Conservation (phyloP, 2,888 invertebrate species). For the Quadriops clusia region DNA sequence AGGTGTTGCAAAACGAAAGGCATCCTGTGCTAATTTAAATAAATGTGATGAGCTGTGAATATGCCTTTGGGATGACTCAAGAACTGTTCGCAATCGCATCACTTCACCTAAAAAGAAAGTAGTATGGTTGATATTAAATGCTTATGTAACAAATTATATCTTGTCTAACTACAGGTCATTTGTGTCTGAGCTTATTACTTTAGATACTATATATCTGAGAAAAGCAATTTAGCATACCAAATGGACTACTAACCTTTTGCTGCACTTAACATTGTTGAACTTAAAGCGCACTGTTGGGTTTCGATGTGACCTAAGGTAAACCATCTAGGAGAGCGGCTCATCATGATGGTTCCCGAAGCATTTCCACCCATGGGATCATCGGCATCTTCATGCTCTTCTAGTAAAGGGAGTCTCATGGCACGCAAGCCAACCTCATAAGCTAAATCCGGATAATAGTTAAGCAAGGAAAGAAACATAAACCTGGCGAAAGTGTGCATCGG, state of each 20-base stretch:
- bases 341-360: conserved; percentile 39
- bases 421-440: conserved; percentile 68
- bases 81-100: conserved; percentile 56
- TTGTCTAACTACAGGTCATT: too few relatives aligned
- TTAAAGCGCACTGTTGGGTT: conserved; percentile 67
- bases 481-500: conserved; percentile 78
- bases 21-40: conserved; percentile 76
- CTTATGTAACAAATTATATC: too few relatives aligned
- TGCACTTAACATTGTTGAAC: conserved; percentile 62
- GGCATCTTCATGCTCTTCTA: conserved; percentile 58
- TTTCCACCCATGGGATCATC: conserved; percentile 45
- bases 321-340: conserved; percentile 58
- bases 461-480: conserved; percentile 64
- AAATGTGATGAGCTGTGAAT: conserved; percentile 76
- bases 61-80: conserved; percentile 68
- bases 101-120: conserved; percentile 42
- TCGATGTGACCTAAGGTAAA: conserved; percentile 71
- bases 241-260: conserved; percentile 44
- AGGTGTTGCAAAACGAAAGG: conserved; percentile 70
- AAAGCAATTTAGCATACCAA: background rate
- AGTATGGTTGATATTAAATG: too few relatives aligned
- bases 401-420: conserved; percentile 67
- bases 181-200: background rate
- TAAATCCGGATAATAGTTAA: conserved; percentile 63
- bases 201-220: too few relatives aligned